Base-by-base conservation (phyloP, 1,140 invertebrate genomes). In the Orius insidiosus region DNA sequence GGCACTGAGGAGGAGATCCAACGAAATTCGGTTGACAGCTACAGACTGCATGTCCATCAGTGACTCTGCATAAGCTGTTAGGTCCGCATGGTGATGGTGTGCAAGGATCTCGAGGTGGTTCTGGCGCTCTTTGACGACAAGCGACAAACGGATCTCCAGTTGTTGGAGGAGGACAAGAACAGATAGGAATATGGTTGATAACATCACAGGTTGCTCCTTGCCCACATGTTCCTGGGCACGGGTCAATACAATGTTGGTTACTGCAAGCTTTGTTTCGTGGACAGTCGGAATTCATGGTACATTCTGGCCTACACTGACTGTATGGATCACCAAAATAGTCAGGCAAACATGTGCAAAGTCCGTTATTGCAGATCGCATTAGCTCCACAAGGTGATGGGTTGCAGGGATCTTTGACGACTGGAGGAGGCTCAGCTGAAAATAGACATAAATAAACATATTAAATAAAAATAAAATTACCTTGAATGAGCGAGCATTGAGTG, bases 241-340 rank as follows among this genome's bases (percentile, higher is more conserved):
- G 80, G 66, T 84, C 77, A 41, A 69, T 69, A 55, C 83, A 86
- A 58, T 76, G 79, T 53, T 80, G 76, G 47, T 75, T 76, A 44
- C 83, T 73, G 55, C 83, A 86, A 2, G 81, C 78, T 51, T 72
- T 68, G 56, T 78, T 74, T 70, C 74, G 67, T 2, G 79, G 65
- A 59, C 85, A 89, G 48, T 89, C 85, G 1, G 80, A 75, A 58
- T 84, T 88, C 55, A 83, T 71, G 0, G 83, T 76, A 60, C 85
- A 89, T 61, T 88, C 83, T 10, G 84, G 84, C 51, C 80, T 64
- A 60, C 85, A 88, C 6, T 35, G 18, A 0, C 52, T 53, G 43
- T 68, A 69, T 41, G 81, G 78, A 52, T 79, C 71, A 46, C 84
- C 84, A 32, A 81, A 71, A 52, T 83, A 85, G 53, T 80, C 79